Conservation (phyloP, 2,113 vertebrate genomes). For the Ancistrus triradiatus region DNA sequence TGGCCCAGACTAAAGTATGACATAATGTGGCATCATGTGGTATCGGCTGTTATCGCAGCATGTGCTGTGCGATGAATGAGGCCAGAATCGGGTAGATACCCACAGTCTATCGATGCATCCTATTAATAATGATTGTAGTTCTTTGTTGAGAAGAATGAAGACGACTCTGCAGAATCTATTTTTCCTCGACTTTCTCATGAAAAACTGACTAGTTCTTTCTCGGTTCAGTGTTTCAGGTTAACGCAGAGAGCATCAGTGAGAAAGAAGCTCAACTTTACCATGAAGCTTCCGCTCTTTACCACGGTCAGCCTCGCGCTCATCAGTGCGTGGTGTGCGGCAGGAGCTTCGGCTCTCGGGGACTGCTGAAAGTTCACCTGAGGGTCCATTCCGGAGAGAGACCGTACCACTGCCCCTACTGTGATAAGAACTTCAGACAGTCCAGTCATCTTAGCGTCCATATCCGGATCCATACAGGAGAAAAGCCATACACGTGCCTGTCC, state of each 20-base stretch:
- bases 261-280: conserved; percentile 18
- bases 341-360: conserved; percentile 36
- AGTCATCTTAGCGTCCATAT: conserved; percentile 43
- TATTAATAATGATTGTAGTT: no score
- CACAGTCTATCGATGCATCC: no score
- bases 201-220: no score
- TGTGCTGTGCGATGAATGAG: no score
- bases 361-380: conserved; percentile 41
- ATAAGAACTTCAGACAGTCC: conserved; percentile 47
- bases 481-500: conserved; percentile 39
- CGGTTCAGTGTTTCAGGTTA: conserved; percentile 25
- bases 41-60: no score
- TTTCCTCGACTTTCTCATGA: no score
- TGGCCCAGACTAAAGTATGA: no score
- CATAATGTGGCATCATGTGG: no score
- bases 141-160: no score
- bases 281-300: conserved; percentile 25
- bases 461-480: conserved; percentile 45
- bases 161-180: no score
- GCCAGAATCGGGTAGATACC: no score
- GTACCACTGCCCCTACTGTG: conserved; percentile 42
- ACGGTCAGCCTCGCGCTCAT: conserved; percentile 5
- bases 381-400: conserved; percentile 45
- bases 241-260: conserved; percentile 6
- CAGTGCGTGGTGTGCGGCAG: conserved; percentile 39